A percentile compares a stretch with the other conserved stretches of the same genome.
Evolutionary conservation across 2,888 invertebrate species (phyloP).

Genomic region (Mongoloraphidia duomilia): DNA sequence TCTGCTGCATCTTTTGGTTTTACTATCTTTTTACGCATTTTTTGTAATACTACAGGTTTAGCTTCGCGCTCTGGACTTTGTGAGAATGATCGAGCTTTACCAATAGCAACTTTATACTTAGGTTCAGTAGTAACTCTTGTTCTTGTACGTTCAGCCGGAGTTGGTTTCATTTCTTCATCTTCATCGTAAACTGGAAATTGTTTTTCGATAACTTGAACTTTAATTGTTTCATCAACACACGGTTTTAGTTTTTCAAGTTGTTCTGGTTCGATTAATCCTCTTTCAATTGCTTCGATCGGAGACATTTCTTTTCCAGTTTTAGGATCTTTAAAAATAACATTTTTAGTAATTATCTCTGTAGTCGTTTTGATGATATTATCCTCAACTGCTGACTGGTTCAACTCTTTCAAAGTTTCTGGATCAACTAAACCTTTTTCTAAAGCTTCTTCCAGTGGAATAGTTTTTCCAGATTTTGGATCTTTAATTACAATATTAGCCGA

Average conservation of each 20-base stretch:
- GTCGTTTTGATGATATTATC: constrained; percentile 15
- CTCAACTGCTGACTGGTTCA: not conserved
- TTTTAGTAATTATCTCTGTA: constrained; percentile 14
- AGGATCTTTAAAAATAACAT: constrained; percentile 9
- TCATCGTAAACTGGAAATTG: constrained; percentile 24
- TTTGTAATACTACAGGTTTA: constrained; percentile 58
- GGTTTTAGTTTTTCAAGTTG: constrained; percentile 20
- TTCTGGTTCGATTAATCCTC: constrained; percentile 38
- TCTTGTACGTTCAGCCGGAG: constrained; percentile 43
- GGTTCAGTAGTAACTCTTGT: constrained; percentile 43
- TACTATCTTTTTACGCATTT: constrained; percentile 61
- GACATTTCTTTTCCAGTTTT: constrained; percentile 30
- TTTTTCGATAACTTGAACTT: constrained; percentile 22
- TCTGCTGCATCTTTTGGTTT: constrained; percentile 63
- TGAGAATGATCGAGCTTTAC: constrained; percentile 39
- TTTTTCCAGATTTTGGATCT: constrained; percentile 30
- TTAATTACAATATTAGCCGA: constrained; percentile 14
- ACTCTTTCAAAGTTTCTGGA: constrained; percentile 10
- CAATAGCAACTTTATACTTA: constrained; percentile 49
- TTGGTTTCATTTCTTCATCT: constrained; percentile 27
- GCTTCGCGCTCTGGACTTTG: constrained; percentile 44
- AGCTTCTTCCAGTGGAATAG: constrained; percentile 34
- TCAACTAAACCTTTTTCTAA: constrained; percentile 24
- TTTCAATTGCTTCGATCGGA: constrained; percentile 42
- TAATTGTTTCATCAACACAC: constrained; percentile 1